Base-by-base conservation (phyloP, 2,113 vertebrate genomes). In the Aptenodytes forsteri region DNA sequence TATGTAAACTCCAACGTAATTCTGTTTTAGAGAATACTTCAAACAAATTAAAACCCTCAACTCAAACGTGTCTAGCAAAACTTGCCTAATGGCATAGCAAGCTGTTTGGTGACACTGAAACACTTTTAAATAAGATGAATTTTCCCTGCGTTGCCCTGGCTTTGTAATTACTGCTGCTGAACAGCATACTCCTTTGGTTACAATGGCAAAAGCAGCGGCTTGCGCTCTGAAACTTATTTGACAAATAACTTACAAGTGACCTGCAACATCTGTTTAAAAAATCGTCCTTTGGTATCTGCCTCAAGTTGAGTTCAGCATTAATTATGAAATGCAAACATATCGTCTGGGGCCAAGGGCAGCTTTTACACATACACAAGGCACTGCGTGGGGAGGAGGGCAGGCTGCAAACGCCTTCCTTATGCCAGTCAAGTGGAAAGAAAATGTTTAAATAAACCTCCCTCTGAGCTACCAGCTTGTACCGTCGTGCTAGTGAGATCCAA, bases 1-100 rank as follows among this genome's bases (percentile, higher is more conserved):
- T 98, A 98, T 97, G 98, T 98, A 98, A 99, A 98, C 98, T 98
- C 97, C 96, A 97, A 90, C 97, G 95, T 98, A 98, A 98, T 98
- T 98, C 98, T 97, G 97, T 98, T 98, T 97, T 94, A 98, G 97
- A 97, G 97, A 98, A 98, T 97, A 98, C 97, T 98, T 98, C 97
- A 98, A 97, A 97, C 97, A 98, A 98, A 99, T 98, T 98, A 98
- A 98, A 98, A 98, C 98, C 97, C 98, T 98, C 97, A 97, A 96
- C 97, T 94, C 67, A 25, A 98, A 98, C 22, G 96, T 98, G 98
- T 98, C 97, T 94, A 94, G 97, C 97, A 93, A 98, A 98, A 97
- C 96, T 94, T 40, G 54, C 96, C 93, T 97, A 98, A 98, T 97
- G 97, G 98, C 92, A 93, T 87, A 59, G 87, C 97, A 93, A 95